Evolutionary conservation across 2,113 vertebrate genomes (phyloP).

Genomic region (Paramormyrops kingsleyae): DNA sequence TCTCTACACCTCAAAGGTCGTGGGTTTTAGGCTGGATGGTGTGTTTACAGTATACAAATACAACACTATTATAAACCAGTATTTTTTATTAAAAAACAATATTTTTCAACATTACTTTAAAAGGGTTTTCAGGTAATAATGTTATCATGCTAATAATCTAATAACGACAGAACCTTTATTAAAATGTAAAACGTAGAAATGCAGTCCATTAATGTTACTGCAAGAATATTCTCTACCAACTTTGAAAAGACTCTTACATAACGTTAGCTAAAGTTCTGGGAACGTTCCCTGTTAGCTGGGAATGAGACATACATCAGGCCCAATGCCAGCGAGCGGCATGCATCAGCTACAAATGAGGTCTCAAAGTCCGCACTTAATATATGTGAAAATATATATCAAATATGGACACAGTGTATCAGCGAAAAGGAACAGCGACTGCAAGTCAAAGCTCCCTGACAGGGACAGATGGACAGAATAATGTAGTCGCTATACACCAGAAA

Average conservation of each 20-base stretch:
- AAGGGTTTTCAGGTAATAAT: neutral
- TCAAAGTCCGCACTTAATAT: neutral
- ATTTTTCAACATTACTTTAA: neutral
- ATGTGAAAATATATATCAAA: neutral
- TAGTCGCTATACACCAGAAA: neutral
- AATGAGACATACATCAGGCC: neutral
- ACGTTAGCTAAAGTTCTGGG: neutral
- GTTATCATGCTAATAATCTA: neutral
- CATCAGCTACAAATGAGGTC: neutral
- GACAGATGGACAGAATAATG: neutral
- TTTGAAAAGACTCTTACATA: neutral
- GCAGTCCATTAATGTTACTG: neutral
- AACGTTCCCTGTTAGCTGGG: neutral
- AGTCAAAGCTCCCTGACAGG: neutral
- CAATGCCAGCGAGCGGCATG: neutral
- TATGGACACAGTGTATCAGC: neutral
- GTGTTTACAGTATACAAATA: neutral
- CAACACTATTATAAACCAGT: neutral
- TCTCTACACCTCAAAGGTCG: neutral
- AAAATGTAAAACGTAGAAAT: neutral
- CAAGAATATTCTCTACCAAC: neutral
- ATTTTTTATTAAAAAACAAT: neutral
- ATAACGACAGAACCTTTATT: neutral
- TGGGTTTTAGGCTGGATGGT: neutral
- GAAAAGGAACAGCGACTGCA: neutral